Evolutionary conservation across 2,888 invertebrate species (phyloP), one percentile per base, ranked within the genome.

Genomic region (Electrophaes corylata): DNA sequence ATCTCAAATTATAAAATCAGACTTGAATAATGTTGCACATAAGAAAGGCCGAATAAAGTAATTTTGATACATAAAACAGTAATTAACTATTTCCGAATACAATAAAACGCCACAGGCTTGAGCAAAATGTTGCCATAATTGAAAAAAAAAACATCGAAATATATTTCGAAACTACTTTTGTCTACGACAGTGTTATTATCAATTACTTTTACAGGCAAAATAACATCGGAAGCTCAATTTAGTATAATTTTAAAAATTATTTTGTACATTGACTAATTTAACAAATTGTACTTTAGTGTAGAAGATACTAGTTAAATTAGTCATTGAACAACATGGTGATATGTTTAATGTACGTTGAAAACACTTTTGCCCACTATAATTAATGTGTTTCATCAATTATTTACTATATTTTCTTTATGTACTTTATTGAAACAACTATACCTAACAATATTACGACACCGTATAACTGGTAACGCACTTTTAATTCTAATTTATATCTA

Each of bases 311-410:
- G 75, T 68, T 69, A 72, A 60, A 67, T 69, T 64, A 70, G 60
- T 53, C 56, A 65, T 62, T 65, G 52, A 64, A 75, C 69, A 79
- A 76, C 73, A 75, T 76, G 69, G 76, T 91, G 91, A 90, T 91
- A 91, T 91, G 91, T 91, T 85, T 86, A 76, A 86, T 90, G 87
- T 90, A 83, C 72, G 83, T 84, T 81, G 80, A 73, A 80, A 82
- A 84, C 80, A 81, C 79, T 76, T 74, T 73, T 72, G 66, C 76
- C 71, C 69, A 76, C 70, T 70, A 14, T 84, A 87, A 84, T 86
- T 83, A 83, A 86, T 80, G 78, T 79, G 76, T 81, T 71, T 70
- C 68, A 83, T 83, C 76, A 29, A 10, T 29, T 83, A 84, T 43
- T 41, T 33, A 44, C 37, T 54, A 49, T 52, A 54, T 53, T 60